Base-by-base conservation (phyloP, 1,140 invertebrate species). In the Magallana angulata region DNA sequence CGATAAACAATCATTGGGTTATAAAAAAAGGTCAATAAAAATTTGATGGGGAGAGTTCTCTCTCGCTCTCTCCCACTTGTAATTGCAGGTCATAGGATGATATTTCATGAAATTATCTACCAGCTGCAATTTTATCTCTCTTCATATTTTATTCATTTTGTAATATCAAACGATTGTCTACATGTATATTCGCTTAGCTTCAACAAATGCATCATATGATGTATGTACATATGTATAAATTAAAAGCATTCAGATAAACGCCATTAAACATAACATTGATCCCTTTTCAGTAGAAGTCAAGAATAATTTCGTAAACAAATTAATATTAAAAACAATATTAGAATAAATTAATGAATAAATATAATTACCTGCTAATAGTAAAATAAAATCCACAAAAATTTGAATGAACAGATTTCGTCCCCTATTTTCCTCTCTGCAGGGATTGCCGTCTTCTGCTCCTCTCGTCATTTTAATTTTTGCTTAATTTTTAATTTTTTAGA, bases 361-460 rank as follows among this genome's bases (percentile, higher is more conserved):
- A 5, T 64, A 64, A 64, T 64, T 64, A 64, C 60, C 60, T 64
- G 60, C 60, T 64, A 64, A 64, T 4, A 64, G 60, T 64, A 64
- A 64, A 64, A 64, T 64, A 16, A 64, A 16, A 64, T 64, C 60
- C 60, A 64, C 60, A n/a, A 64, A 14, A 64, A 64, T 64, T 7
- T 64, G 60, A 64, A 64, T 64, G 60, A 64, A 7, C 0, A 64
- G 1, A n/a, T 14, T 64, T 16, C 16, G 18, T 16, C 60, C 18
- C 60, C 60, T 18, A n/a, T 64, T 64, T 18, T 64, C 60, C 18
- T 64, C 60, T 64, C 60, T 64, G 18, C 60, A 64, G 16, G 7
- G 16, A n/a, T 18, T 16, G 18, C 18, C 16, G 60, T 64, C 60
- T 16, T 64, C 14, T 64, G 60, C 18, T 16, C 16, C 60, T 64